phyloP scores from a whole-genome alignment of 2,888 invertebrate genomes.

The Callyntrura guangdongensis region DNA sequence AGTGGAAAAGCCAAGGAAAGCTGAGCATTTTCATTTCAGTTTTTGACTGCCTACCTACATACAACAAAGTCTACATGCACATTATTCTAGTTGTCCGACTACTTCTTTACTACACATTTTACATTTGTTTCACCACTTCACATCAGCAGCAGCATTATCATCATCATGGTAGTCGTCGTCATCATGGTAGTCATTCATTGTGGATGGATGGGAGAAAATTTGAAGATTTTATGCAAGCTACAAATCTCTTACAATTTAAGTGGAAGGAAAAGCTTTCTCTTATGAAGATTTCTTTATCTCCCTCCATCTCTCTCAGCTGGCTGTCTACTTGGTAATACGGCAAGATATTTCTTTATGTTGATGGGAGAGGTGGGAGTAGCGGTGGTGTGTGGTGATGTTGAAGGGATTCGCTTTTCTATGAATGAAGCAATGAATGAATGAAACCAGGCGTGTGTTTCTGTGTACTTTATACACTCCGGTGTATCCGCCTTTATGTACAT shows the following conservation, averaged over 20 bases:
- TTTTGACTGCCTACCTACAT: too few species aligned
- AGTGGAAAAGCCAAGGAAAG: conserved; percentile 60
- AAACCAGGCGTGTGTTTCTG: conserved; percentile 58
- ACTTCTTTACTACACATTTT: neutral
- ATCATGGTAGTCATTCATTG: too few species aligned
- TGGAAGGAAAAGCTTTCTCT: conserved; percentile 19
- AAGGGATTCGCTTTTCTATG: conserved; percentile 50
- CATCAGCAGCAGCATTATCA: neutral
- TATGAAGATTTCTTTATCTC: conserved; percentile 25
- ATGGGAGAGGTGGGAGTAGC: conserved; percentile 23
- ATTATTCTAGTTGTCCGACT: neutral
- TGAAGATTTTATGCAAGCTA: conserved; percentile 59
- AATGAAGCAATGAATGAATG: conserved; percentile 37
- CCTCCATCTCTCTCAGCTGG: too few species aligned
- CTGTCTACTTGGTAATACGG: conserved; percentile 1
- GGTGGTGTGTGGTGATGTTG: neutral
- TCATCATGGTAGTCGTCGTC: too few species aligned
- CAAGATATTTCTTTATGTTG: conserved; percentile 34
- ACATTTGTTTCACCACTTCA: conserved; percentile 51
- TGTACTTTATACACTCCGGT: conserved; percentile 16
- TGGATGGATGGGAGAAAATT: conserved; percentile 43
- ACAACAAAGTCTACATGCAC: neutral
- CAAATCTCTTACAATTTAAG: conserved; percentile 49
- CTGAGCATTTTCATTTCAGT: conserved; percentile 36
- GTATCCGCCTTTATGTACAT: neutral